phyloP scores from a whole-genome alignment of 2,888 invertebrate genomes.

The Halictus ligatus region DNA sequence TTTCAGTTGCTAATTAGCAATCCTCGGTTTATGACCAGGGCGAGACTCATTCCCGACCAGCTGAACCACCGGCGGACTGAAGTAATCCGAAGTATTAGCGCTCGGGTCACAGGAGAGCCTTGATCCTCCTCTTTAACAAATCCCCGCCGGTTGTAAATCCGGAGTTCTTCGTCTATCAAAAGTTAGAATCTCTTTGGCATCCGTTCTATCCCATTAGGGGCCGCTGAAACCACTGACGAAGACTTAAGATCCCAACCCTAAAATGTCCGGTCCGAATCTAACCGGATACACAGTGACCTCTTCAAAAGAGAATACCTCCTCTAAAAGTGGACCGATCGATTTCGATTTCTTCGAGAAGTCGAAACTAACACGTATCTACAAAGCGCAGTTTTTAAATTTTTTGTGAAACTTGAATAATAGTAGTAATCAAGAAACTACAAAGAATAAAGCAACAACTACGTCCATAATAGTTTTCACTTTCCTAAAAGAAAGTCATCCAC shows the following conservation, averaged over 20 bases:
- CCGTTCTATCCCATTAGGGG: not conserved
- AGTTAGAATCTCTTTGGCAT: not conserved
- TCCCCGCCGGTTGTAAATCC: not conserved
- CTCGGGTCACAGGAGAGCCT: constrained; percentile 1
- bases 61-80: not conserved
- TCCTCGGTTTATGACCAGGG: constrained; percentile 7
- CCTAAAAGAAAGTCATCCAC: too few relatives aligned
- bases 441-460: too few relatives aligned
- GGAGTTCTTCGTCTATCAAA: constrained; percentile 8
- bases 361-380: not conserved
- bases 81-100: constrained; percentile 11
- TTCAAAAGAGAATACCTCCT: not conserved
- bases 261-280: not conserved
- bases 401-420: too few relatives aligned
- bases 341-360: not conserved
- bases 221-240: not conserved
- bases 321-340: too few relatives aligned
- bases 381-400: too few relatives aligned
- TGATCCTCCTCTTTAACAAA: constrained; percentile 1
- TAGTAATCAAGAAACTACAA: not conserved
- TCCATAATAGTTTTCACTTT: too few relatives aligned
- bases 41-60: constrained; percentile 6
- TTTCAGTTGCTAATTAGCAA: constrained; percentile 16
- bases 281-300: not conserved
- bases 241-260: not conserved